Evolutionary conservation across 2,888 invertebrate species (phyloP), one percentile per base, ranked within the genome.

Genomic region (Pristionchus entomophagus): DNA sequence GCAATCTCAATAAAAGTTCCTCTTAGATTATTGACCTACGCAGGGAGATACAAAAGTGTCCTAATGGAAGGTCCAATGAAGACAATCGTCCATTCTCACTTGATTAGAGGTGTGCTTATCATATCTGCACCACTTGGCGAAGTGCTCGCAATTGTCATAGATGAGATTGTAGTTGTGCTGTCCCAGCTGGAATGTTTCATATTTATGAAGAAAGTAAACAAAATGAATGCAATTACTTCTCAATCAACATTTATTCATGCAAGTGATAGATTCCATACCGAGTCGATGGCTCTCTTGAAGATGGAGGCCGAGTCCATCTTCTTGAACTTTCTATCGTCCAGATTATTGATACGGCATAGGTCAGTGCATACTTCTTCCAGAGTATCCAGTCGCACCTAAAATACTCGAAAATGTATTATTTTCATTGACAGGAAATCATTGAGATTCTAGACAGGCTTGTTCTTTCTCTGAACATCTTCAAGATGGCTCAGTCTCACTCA

Each of bases 71-170:
- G n/a, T 5, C 8, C 5, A 14, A 45, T 6, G 45, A 45, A 45
- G 45, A 17, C 10, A 32, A 29, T 29, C 14, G 65, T 6, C 32
- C n/a, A n/a, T n/a, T 65, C 35, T 80, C 26, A 89, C 91, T 82
- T 94, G 94, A 77, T 92, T 90, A 88, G 93, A 93, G 84, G 88
- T 90, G 17, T 87, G 88, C 19, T 89, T 80, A 0, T 93, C 93
- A 87, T 94, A 94, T 85, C 94, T 90, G 88, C 93, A 93, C 90
- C 91, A 93, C 38, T 91, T 91, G 78, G 92, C 93, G 88, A 94
- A 94, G 86, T 94, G 94, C 88, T 94, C 94, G 88, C 94, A 94
- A 87, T 94, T 94, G 26, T 91, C 90, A 88, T 88, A 91, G 29
- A 94, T 65, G 14, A 94, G 38, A 87, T 93, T 93, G 89, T 94